These are phyloP conservation scores for Lepidurus packardi DNA, from an alignment of 1,140 invertebrate species.

Conservation along the genomic window DNA sequence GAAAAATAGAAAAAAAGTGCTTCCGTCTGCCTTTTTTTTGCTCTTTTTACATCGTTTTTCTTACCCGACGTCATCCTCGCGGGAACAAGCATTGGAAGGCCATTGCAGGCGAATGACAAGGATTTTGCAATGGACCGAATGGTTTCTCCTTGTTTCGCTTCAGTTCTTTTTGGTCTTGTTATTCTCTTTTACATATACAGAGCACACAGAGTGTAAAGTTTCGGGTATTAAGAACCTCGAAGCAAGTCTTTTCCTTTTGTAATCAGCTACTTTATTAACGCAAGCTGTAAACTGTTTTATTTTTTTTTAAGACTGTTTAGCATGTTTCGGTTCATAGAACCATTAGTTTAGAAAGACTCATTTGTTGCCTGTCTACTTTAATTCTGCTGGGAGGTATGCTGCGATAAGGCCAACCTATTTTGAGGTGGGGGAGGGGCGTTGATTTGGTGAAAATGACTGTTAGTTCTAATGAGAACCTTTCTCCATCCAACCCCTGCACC, in stretches of 20 bases:
- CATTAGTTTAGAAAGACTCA: neutral
- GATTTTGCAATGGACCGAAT: conserved; percentile 2
- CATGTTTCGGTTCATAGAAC: neutral
- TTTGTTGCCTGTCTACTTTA: conserved; percentile 1
- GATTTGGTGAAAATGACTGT: neutral
- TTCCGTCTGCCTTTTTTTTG: neutral
- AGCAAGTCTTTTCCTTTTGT: too few species aligned
- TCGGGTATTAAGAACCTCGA: too few species aligned
- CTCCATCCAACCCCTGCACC: neutral
- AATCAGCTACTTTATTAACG: too few species aligned
- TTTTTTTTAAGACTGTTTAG: too few species aligned
- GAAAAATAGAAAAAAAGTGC: neutral
- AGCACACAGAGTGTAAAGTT: too few species aligned
- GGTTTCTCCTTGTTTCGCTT: neutral
- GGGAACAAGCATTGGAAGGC: neutral
- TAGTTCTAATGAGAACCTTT: neutral
- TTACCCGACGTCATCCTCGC: neutral
- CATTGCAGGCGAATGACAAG: neutral
- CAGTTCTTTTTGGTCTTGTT: neutral
- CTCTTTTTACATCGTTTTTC: neutral
- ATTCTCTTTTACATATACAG: neutral
- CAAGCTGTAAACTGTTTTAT: too few species aligned
- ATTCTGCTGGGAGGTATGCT: neutral
- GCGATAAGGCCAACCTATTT: neutral
- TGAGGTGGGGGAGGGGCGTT: neutral